Conservation (phyloP, 2,797 vertebrate species). For the Scleropages formosus region DNA sequence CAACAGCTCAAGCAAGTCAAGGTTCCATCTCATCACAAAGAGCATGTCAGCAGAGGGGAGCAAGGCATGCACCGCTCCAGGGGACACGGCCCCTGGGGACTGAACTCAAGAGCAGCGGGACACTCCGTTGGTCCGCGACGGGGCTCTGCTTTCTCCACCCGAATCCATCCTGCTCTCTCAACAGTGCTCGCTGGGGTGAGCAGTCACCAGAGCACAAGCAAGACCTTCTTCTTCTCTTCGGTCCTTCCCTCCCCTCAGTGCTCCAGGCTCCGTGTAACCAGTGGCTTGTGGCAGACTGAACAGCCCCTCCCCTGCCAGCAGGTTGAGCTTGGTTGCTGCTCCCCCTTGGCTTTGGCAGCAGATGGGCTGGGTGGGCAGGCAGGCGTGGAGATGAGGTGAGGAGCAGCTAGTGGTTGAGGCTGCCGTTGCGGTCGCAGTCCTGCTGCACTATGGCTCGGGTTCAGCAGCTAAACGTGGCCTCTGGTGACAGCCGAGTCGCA, state of each 20-base stretch:
- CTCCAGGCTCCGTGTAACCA: conserved; percentile 39
- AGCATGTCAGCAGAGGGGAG: conserved; percentile 46
- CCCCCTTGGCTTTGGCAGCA: neutral
- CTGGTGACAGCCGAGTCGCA: conserved; percentile 23
- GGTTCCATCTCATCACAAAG: conserved; percentile 49
- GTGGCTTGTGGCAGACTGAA: conserved; percentile 23
- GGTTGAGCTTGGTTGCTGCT: neutral
- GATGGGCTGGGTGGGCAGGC: conserved; percentile 50
- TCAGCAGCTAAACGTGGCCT: conserved; percentile 38
- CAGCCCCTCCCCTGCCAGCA: conserved; percentile 45
- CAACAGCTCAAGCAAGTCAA: conserved; percentile 40
- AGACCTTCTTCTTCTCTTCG: conserved; percentile 42
- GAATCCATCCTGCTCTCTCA: conserved; percentile 54
- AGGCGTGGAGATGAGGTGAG: conserved; percentile 44
- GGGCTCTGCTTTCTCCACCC: conserved; percentile 52
- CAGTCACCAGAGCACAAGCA: conserved; percentile 51
- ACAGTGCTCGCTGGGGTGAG: conserved; percentile 48
- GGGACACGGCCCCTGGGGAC: neutral
- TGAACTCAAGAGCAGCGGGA: neutral
- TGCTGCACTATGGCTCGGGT: conserved; percentile 40
- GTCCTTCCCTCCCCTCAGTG: conserved; percentile 46
- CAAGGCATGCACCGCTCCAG: neutral
- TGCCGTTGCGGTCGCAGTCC: conserved; percentile 19
- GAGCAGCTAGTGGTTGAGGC: conserved; percentile 32
- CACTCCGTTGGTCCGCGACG: conserved; percentile 36